Base-by-base conservation (phyloP, 35 echinoderm and acorn worm species). In the Stichopus chloronotus region DNA sequence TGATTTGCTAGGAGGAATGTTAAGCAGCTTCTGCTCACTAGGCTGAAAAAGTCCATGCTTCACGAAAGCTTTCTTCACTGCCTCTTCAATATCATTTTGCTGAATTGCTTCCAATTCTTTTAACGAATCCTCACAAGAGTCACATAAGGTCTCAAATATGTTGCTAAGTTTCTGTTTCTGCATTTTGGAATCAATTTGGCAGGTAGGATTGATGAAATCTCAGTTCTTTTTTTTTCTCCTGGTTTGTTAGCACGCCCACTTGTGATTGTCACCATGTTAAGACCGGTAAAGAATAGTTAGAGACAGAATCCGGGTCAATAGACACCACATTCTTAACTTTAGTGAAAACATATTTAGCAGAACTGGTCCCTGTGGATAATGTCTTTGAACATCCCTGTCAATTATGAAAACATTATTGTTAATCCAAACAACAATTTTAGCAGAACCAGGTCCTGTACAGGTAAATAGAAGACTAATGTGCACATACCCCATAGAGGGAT, bases 221-320 rank as follows among this genome's bases (percentile, higher is more conserved):
- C 52, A 3, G 82, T 85, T 85, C 82, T 85, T 85, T 85, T 85
- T 85, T 85, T 58, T 10, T 85, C 82, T 16, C 82, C 82, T 56
- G 82, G 53, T 58, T 85, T 56, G 57, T 85, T 19, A 17, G 0
- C 19, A 85, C 20, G 17, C 11, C 54, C 21, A 11, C 17, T 85
- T 11, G 82, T 56, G 53, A 55, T 85, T n/a, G 76, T 21, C 76
- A 9, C 76, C 16, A 21, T 78, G 5, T 78, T 78, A n/a, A n/a
- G n/a, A n/a, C n/a, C n/a, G n/a, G n/a, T n/a, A n/a, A n/a, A n/a
- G n/a, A n/a, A n/a, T n/a, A n/a, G n/a, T n/a, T n/a, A n/a, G n/a
- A n/a, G n/a, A n/a, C n/a, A n/a, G n/a, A n/a, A n/a, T n/a, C n/a
- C n/a, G n/a, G n/a, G n/a, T n/a, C n/a, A n/a, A n/a, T n/a, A n/a